A percentile compares a stretch with the other conserved stretches of the same genome.
These are phyloP conservation scores for Apostichopus parvimensis DNA, from an alignment of 35 echinoderm and acorn worm species.

Conservation along the genomic window DNA sequence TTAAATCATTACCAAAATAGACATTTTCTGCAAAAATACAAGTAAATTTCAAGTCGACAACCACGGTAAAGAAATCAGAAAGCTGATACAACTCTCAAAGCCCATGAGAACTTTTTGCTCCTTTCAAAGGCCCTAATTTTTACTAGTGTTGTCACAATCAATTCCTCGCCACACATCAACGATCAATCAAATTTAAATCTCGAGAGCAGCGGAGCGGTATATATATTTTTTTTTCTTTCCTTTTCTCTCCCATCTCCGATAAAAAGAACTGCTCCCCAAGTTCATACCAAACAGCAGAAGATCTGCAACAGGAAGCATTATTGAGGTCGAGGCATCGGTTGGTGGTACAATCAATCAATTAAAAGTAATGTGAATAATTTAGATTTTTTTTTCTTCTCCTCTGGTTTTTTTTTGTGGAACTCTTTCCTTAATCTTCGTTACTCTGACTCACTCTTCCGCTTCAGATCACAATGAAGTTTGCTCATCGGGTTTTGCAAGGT, in stretches of 20 bases:
- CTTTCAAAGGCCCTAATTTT: conserved; percentile 33
- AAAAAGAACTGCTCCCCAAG: background rate
- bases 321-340: conserved; percentile 6
- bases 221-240: background rate
- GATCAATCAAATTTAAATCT: conserved; percentile 47
- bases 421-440: background rate
- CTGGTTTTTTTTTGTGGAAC: background rate
- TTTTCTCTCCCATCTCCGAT: background rate
- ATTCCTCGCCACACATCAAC: conserved; percentile 37
- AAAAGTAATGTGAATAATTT: conserved; percentile 42
- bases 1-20: background rate
- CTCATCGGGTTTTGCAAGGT: background rate
- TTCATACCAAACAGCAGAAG: background rate
- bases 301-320: conserved; percentile 8
- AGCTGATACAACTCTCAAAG: conserved; percentile 29
- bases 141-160: conserved; percentile 35
- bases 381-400: conserved; percentile 25
- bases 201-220: background rate
- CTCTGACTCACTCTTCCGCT: conserved; percentile 43
- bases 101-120: conserved; percentile 27
- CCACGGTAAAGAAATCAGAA: background rate
- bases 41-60: background rate
- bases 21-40: background rate
- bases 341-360: conserved; percentile 39
- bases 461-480: background rate